Base-by-base conservation (phyloP, 1,140 invertebrate species). In the Trypoxylus dichotomus region DNA sequence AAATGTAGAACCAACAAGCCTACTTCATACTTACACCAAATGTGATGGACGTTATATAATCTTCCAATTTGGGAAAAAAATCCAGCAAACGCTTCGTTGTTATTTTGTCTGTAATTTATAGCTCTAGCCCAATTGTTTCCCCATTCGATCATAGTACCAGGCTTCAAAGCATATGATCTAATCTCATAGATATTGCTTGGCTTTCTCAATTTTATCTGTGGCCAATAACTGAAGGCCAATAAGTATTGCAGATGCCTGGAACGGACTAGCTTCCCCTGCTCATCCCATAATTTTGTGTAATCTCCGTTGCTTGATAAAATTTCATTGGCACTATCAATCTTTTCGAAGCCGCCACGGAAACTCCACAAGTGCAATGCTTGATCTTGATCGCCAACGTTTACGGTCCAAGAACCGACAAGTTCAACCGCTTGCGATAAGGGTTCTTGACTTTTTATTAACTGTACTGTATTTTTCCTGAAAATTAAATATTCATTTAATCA, bases 111-210 rank as follows among this genome's bases (percentile, higher is more conserved):
- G 85, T 93, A 95, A 84, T 95, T 95, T 54, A 99, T 96, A 47
- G 97, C 98, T 83, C 96, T 89, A 0, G 97, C 96, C 98, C 97
- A 99, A 87, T 98, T 98, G 86, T 99, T 99, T 79, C 97, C 97
- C 98, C 97, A 99, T 88, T 99, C 97, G 81, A 99, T 98, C 96
- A 99, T 98, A 1, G 97, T 98, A 29, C 97, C 93, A 6, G 97
- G 96, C 88, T 97, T 97, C 24, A 99, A 88, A 82, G 95, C 93
- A 83, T 89, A 92, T 80, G 94, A 96, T 82, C 97, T 90, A 83
- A 99, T 95, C 89, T 99, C 97, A 85, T 99, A 99, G 80, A 97
- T 94, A 84, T 96, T 94, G 29, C 90, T 89, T n/a, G 91, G 91
- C 8, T 88, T 83, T 77, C 96, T 89, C n/a, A 92, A 91, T 78